Evolutionary conservation across 2,888 invertebrate genomes (phyloP), one percentile per base, ranked within the genome.

Genomic region (Girardia tigrina): DNA sequence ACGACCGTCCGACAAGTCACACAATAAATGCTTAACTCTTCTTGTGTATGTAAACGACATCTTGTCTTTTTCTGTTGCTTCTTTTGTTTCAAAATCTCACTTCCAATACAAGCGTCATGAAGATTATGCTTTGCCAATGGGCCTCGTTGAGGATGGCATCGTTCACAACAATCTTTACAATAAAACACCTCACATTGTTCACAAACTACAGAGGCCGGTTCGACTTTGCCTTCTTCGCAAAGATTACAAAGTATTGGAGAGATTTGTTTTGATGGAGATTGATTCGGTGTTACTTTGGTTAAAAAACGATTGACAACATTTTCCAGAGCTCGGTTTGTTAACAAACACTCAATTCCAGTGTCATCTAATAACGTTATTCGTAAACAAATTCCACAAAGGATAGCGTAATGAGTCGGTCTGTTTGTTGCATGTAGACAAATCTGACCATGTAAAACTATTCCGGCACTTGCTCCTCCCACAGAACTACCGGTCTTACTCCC

Each of bases 91-190:
- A 72, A 72, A 29, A 71, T n/a, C 26, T 73, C 74, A 81, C 85
- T 84, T 79, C 88, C 88, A 75, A 88, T 87, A 6, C 80, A 78
- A 1, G 90, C 89, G 79, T 90, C 88, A 74, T 88, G 86, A 79
- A 94, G 85, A 79, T 88, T 89, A 82, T 94, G 94, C 81, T 91
- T 90, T 72, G 92, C 92, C 79, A 94, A 86, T 0, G 94, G 94
- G 0, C 94, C 94, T 29, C 94, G 88, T 8, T 89, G 88, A 1
- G 94, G 94, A 84, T 94, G 94, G 86, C 93, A 92, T 70, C 90
- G 88, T 80, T 92, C 92, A n/a, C 91, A 88, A 83, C 94, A 94
- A 75, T 88, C 87, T 77, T 90, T 90, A 84, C 94, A 94, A 84
- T 94, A 94, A 78, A 91, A 88, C 77, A 88, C 86, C 78, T 91